phyloP scores from a whole-genome alignment of 2,113 vertebrate genomes.

The Triplophysa dalaica region DNA sequence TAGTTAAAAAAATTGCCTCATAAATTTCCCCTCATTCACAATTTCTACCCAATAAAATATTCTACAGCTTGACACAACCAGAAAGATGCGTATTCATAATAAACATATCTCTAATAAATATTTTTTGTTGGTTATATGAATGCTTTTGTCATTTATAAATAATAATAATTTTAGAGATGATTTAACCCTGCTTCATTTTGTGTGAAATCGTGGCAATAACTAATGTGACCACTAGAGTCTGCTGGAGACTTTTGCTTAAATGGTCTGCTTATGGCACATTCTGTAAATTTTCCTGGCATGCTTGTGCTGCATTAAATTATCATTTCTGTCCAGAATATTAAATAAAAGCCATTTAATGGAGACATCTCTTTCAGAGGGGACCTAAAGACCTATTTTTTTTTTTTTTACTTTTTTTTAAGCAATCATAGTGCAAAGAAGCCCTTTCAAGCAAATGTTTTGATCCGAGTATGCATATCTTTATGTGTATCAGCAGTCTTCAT shows the following conservation, averaged over 20 bases:
- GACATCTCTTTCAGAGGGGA: slow-evolving; percentile 19
- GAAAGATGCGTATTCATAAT: too few relatives aligned
- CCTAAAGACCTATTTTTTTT: not conserved
- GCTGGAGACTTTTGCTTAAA: slow-evolving; percentile 42
- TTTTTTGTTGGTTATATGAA: too few relatives aligned
- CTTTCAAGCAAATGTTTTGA: not conserved
- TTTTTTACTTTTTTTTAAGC: too few relatives aligned
- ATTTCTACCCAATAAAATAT: too few relatives aligned
- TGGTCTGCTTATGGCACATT: slow-evolving; percentile 17
- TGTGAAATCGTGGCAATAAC: not conserved
- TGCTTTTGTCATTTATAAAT: too few relatives aligned
- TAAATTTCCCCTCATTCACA: too few relatives aligned
- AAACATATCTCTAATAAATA: too few relatives aligned
- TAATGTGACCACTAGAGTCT: slow-evolving; percentile 38
- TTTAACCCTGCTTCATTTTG: not conserved
- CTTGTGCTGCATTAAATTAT: slow-evolving; percentile 57
- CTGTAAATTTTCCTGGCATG: slow-evolving; percentile 50
- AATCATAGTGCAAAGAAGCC: not conserved
- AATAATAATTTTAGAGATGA: not conserved
- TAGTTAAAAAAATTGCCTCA: too few relatives aligned
- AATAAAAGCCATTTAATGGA: slow-evolving; percentile 42
- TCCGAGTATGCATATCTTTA: not conserved
- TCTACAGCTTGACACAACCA: too few relatives aligned
- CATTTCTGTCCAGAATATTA: slow-evolving; percentile 47
- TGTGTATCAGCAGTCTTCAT: not conserved